These are phyloP conservation scores for Eupsilia transversa DNA, from an alignment of 2,888 invertebrate species.

Conservation along the genomic window DNA sequence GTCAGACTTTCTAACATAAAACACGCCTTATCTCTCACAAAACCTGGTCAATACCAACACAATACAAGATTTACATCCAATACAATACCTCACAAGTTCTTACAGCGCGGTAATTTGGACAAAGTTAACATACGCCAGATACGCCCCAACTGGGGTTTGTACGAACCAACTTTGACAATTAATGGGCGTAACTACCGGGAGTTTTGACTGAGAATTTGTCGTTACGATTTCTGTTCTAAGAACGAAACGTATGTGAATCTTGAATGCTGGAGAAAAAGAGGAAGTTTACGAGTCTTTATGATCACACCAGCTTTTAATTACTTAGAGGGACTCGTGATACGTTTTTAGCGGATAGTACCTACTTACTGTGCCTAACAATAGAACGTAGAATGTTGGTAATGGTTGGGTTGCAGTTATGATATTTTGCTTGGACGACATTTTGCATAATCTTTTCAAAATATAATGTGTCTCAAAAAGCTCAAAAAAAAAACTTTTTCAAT, in stretches of 20 bases:
- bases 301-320: slow-evolving; percentile 18
- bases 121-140: slow-evolving; percentile 75
- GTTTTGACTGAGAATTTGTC: slow-evolving; percentile 81
- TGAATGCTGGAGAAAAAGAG: slow-evolving; percentile 14
- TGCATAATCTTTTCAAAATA: too few relatives aligned
- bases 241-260: slow-evolving; percentile 27
- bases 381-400: not conserved
- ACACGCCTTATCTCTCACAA: not conserved
- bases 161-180: slow-evolving; percentile 81
- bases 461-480: too few relatives aligned
- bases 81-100: slow-evolving; percentile 62
- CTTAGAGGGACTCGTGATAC: not conserved
- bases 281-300: slow-evolving; percentile 10
- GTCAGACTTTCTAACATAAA: not conserved
- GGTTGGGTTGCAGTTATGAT: not conserved
- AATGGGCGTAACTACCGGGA: slow-evolving; percentile 75
- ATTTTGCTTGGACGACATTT: too few relatives aligned
- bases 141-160: slow-evolving; percentile 67
- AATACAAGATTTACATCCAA: slow-evolving; percentile 63
- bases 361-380: not conserved
- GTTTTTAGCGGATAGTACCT: not conserved
- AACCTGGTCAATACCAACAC: slow-evolving; percentile 39
- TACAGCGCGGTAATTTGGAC: slow-evolving; percentile 69
- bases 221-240: slow-evolving; percentile 66
- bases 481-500: too few relatives aligned